Conservation (phyloP, 2,113 vertebrate species). For the Numenius arquata region DNA sequence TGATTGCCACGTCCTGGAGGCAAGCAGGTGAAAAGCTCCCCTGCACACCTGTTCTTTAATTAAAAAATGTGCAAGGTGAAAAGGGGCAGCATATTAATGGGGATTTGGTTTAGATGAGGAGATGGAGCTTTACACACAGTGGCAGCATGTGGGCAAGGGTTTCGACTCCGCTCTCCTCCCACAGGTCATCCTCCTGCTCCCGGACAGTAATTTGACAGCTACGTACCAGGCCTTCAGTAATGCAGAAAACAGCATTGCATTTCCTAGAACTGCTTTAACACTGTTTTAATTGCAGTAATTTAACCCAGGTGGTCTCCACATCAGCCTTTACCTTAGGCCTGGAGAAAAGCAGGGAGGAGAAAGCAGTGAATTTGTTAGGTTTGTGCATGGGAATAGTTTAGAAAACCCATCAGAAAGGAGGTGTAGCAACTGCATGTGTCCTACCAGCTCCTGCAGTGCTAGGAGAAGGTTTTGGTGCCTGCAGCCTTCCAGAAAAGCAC, state of each 20-base stretch:
- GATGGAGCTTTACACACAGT: not conserved
- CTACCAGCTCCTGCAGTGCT: not conserved
- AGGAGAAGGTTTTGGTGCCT: not conserved
- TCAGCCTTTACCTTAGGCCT: constrained; percentile 1
- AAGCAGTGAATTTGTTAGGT: not conserved
- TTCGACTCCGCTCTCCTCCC: not conserved
- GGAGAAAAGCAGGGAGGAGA: not conserved
- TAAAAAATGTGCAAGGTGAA: not conserved
- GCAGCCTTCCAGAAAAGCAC: not conserved
- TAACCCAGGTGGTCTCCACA: constrained; percentile 29
- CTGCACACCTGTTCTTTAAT: not conserved
- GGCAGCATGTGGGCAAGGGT: not conserved
- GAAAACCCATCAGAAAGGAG: not conserved
- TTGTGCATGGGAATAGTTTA: not conserved
- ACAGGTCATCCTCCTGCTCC: not conserved
- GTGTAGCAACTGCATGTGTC: not conserved
- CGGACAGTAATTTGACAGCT: not conserved
- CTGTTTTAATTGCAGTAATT: constrained; percentile 38
- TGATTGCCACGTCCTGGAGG: accelerated
- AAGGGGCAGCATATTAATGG: not conserved
- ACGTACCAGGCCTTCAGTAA: not conserved
- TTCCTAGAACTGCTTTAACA: not conserved
- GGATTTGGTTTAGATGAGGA: not conserved
- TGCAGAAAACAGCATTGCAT: not conserved
- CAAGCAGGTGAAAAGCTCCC: not conserved